Evolutionary conservation across 2,113 vertebrate genomes (phyloP).

Genomic region (human (Homo sapiens)): DNA sequence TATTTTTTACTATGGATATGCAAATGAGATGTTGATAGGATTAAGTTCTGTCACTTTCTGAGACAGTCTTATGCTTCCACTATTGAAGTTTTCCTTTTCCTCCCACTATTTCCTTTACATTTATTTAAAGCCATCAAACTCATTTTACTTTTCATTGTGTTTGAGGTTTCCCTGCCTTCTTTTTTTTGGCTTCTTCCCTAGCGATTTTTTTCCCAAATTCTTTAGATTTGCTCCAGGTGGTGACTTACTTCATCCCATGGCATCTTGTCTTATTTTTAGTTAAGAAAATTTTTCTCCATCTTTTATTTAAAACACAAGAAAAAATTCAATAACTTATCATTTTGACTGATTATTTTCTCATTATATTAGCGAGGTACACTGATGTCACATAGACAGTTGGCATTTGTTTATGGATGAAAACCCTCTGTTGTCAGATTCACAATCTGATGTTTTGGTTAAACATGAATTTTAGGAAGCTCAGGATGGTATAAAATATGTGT

Average conservation of each 20-base stretch:
- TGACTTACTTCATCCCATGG: background rate
- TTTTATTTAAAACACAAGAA: slow-evolving; percentile 27
- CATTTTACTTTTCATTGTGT: slow-evolving; percentile 34
- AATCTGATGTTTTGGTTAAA: no score
- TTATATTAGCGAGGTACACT: background rate
- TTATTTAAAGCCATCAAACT: slow-evolving; percentile 68
- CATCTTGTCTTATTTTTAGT: slow-evolving; percentile 28
- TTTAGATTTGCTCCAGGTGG: background rate
- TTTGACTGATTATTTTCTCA: background rate
- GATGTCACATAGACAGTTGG: background rate
- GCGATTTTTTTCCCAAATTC: background rate
- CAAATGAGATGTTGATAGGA: slow-evolving; percentile 80
- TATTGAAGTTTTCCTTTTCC: slow-evolving; percentile 50
- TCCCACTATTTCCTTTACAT: slow-evolving; percentile 59
- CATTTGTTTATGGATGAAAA: background rate
- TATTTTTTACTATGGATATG: slow-evolving; percentile 78
- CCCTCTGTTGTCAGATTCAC: no score
- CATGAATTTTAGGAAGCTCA: background rate
- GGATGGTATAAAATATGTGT: background rate
- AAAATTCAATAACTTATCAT: background rate
- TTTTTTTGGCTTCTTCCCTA: background rate
- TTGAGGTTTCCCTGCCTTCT: background rate
- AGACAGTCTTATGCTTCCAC: slow-evolving; percentile 38
- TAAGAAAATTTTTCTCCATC: background rate
- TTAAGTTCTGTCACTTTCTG: slow-evolving; percentile 74